phyloP scores from a whole-genome alignment of 30 jellyfish, hydroid and myxozoan species.

The Sanderia malayensis region DNA sequence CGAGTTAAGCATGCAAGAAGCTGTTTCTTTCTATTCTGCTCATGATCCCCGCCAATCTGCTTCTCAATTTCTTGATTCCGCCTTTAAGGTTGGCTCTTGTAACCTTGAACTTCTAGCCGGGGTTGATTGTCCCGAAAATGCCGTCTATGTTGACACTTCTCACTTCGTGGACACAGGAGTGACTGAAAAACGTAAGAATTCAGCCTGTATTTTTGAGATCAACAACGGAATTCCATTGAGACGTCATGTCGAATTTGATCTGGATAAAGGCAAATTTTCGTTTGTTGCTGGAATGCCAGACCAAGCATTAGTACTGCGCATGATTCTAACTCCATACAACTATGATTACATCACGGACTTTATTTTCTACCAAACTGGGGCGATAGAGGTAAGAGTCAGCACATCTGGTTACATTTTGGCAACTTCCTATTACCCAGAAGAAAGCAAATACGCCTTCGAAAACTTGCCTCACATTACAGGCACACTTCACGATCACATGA shows the following conservation, averaged over 20 bases:
- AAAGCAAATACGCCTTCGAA: constrained; percentile 63
- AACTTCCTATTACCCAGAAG: constrained; percentile 49
- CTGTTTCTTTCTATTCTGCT: constrained; percentile 65
- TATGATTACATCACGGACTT: constrained; percentile 70
- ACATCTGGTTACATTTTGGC: constrained; percentile 75
- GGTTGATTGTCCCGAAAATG: constrained; percentile 81
- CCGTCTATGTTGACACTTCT: constrained; percentile 46
- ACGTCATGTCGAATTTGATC: constrained; percentile 56
- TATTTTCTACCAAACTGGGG: constrained; percentile 76
- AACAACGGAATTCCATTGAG: constrained; percentile 61
- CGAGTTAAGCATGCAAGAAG: constrained; percentile 78
- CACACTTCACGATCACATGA: constrained; percentile 73
- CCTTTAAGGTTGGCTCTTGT: constrained; percentile 37
- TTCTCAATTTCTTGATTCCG: constrained; percentile 53
- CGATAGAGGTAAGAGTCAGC: constrained; percentile 65
- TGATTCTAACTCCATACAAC: constrained; percentile 54
- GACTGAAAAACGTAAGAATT: constrained; percentile 21
- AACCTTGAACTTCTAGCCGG: constrained; percentile 49
- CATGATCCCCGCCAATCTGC: constrained; percentile 59
- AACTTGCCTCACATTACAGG: constrained; percentile 37
- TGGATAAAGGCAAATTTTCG: constrained; percentile 10
- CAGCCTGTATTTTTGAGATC: constrained; percentile 68
- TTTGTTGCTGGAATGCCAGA: constrained; percentile 64
- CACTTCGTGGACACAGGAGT: constrained; percentile 25
- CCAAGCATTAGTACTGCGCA: constrained; percentile 65